Percentiles rank a stretch among this genome's conserved stretches.
Conservation (phyloP, 1,140 invertebrate genomes). For the Hyles vespertilio region DNA sequence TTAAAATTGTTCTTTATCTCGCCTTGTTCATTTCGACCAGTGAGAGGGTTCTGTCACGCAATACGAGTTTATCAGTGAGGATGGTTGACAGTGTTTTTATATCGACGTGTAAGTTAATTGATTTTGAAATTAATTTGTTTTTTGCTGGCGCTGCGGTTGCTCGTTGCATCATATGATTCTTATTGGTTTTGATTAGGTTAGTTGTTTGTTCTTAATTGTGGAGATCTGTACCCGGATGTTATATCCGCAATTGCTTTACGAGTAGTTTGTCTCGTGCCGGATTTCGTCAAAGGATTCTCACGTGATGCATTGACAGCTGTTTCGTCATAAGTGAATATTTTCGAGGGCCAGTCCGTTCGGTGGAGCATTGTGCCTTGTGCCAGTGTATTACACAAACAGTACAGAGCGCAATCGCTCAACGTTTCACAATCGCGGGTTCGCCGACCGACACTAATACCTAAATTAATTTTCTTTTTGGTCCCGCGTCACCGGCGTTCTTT, state of each 20-base stretch:
- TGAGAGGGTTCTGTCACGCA: too few species aligned
- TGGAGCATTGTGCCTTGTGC: slow-evolving; percentile 59
- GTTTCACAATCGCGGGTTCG: slow-evolving; percentile 69
- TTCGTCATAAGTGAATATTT: slow-evolving; percentile 60
- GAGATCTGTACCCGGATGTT: too few species aligned
- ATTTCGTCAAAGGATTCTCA: slow-evolving; percentile 8
- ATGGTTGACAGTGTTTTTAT: too few species aligned
- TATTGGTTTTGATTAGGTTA: too few species aligned
- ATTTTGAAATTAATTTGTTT: too few species aligned
- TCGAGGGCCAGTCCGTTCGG: slow-evolving; percentile 49
- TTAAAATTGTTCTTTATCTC: not conserved
- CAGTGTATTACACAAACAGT: slow-evolving; percentile 65
- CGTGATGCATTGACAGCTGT: slow-evolving; percentile 17
- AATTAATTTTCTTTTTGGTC: slow-evolving; percentile 72
- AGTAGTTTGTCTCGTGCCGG: too few species aligned
- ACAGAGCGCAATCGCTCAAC: slow-evolving; percentile 59
- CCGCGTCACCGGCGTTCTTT: slow-evolving; percentile 55
- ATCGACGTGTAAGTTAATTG: too few species aligned
- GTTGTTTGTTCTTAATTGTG: too few species aligned
- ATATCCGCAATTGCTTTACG: too few species aligned
- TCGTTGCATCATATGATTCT: too few species aligned
- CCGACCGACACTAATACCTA: slow-evolving; percentile 71
- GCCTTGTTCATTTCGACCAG: not conserved
- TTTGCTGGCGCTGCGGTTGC: too few species aligned
- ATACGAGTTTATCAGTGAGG: too few species aligned